Evolutionary conservation across 2,888 invertebrate species (phyloP).

Genomic region (Antheraea assamensis): DNA sequence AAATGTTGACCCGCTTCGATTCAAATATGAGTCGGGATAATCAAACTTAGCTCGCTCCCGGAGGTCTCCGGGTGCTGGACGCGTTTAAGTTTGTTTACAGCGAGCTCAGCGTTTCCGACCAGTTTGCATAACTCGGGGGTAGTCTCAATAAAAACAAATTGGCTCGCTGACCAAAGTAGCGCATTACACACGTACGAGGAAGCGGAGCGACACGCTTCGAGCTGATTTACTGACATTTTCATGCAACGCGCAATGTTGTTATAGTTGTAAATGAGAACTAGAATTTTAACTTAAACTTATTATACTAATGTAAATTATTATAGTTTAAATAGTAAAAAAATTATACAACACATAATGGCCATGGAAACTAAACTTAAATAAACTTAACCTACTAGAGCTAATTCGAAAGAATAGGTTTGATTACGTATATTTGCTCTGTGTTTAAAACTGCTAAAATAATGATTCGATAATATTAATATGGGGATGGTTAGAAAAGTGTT

Average conservation of each 20-base stretch:
- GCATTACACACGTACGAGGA: slow-evolving; percentile 79
- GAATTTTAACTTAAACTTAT: slow-evolving; percentile 26
- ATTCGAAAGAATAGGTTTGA: not conserved
- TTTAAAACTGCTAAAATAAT: not conserved
- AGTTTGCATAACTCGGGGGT: slow-evolving; percentile 80
- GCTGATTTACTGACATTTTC: slow-evolving; percentile 70
- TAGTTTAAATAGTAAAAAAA: not conserved
- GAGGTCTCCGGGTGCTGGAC: slow-evolving; percentile 57
- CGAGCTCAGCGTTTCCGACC: slow-evolving; percentile 75
- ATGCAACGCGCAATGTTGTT: slow-evolving; percentile 27
- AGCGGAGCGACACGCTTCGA: slow-evolving; percentile 70
- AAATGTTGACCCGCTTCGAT: slow-evolving; percentile 43
- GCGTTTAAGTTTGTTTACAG: slow-evolving; percentile 75
- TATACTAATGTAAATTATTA: not conserved
- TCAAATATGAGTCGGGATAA: slow-evolving; percentile 34
- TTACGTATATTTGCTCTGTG: not conserved
- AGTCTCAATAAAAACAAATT: slow-evolving; percentile 82
- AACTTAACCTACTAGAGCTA: not conserved
- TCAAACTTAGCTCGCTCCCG: slow-evolving; percentile 25
- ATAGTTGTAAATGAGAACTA: slow-evolving; percentile 45
- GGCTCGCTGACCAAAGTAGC: slow-evolving; percentile 73
- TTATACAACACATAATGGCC: not conserved
- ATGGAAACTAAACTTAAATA: not conserved
- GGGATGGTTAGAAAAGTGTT: not conserved
- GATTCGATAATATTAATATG: not conserved